A percentile compares a stretch with the other conserved stretches of the same genome.
Evolutionary conservation across 2,797 vertebrate species (phyloP).

Genomic region (Benthosema pterotum): DNA sequence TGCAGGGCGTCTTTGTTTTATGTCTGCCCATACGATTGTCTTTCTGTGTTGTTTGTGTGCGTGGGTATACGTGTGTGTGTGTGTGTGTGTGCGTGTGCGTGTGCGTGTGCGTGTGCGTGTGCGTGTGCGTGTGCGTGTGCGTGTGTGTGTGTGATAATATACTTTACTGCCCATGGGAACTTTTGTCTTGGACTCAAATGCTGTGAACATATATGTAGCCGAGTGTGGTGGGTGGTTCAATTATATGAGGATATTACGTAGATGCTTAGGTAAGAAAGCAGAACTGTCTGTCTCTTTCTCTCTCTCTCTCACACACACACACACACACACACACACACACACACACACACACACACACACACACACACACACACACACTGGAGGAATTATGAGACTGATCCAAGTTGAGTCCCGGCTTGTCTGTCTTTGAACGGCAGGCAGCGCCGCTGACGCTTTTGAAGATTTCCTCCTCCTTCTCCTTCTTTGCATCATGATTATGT

Average conservation of each 20-base stretch:
- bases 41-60: conserved; percentile 31
- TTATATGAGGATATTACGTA: conserved; percentile 59
- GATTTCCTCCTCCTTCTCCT: conserved; percentile 45
- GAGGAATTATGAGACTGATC: conserved; percentile 54
- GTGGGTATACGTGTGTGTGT: conserved; percentile 24
- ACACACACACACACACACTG: conserved; percentile 1
- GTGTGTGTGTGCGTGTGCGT: conserved; percentile 33
- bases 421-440: conserved; percentile 60
- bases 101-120: conserved; percentile 26
- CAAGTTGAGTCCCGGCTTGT: conserved; percentile 45
- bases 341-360: conserved; percentile 14
- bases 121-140: conserved; percentile 24
- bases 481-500: conserved; percentile 37
- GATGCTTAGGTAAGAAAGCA: conserved; percentile 60
- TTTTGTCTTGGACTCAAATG: too few relatives aligned
- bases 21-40: background rate
- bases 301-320: conserved; percentile 22
- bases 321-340: background rate
- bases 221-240: conserved; percentile 63
- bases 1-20: conserved; percentile 69
- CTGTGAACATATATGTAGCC: background rate
- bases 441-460: conserved; percentile 42
- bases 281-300: too few relatives aligned
- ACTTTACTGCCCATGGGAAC: too few relatives aligned
- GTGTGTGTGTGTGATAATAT: background rate